Conservation (phyloP, 2,888 invertebrate species). For the Erpobdella octoculata region DNA sequence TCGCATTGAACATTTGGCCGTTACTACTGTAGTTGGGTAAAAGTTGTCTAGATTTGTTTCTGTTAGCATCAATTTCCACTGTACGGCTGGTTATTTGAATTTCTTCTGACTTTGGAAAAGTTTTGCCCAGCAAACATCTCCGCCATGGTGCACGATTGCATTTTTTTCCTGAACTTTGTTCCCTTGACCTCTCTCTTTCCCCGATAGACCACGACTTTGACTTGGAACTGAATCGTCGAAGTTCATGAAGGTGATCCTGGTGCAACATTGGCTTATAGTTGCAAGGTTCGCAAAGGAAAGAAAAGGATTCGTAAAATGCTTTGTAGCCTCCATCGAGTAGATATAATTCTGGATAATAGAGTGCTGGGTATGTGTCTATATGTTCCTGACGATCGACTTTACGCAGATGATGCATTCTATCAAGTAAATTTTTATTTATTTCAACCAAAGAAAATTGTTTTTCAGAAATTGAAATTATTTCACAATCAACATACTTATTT, state of each 20-base stretch:
- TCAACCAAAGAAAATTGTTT: too few relatives aligned
- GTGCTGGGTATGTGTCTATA: constrained; percentile 70
- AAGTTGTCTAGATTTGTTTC: too few relatives aligned
- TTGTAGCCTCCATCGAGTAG: constrained; percentile 83
- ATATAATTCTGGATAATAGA: constrained; percentile 87
- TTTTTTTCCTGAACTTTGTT: neutral
- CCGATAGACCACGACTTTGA: constrained; percentile 56
- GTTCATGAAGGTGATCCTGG: constrained; percentile 65
- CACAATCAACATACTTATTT: too few relatives aligned
- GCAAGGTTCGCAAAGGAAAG: constrained; percentile 62
- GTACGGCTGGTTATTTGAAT: too few relatives aligned
- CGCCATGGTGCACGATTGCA: neutral
- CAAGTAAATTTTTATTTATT: too few relatives aligned
- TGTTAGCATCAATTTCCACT: too few relatives aligned
- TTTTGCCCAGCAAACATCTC: neutral
- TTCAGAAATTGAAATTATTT: too few relatives aligned
- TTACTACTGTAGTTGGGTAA: too few relatives aligned
- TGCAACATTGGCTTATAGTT: constrained; percentile 79
- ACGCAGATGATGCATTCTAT: constrained; percentile 72
- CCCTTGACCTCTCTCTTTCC: neutral
- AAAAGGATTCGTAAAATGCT: constrained; percentile 63
- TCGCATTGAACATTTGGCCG: too few relatives aligned
- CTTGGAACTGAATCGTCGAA: constrained; percentile 68
- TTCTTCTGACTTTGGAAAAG: neutral
- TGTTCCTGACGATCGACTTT: constrained; percentile 74